Evolutionary conservation across 2,888 invertebrate species (phyloP).

Genomic region (Micoletzkya japonica): DNA sequence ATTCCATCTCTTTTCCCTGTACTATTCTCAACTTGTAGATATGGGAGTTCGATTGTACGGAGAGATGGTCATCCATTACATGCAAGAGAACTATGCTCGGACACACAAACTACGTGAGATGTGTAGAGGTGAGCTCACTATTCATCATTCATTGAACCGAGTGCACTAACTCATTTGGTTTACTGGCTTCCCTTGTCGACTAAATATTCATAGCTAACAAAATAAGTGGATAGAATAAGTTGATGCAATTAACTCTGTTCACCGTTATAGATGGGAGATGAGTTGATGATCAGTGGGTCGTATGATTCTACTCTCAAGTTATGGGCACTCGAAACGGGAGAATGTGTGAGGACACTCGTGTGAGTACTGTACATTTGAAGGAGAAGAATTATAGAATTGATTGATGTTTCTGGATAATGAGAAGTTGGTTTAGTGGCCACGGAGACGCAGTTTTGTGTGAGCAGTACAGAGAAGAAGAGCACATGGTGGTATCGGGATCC

Average conservation of each 20-base stretch:
- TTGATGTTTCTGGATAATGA: background rate
- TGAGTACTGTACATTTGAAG: conserved; percentile 37
- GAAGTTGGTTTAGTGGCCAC: conserved; percentile 67
- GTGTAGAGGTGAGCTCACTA: conserved; percentile 66
- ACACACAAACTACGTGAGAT: conserved; percentile 68
- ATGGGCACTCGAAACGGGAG: conserved; percentile 67
- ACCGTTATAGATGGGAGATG: conserved; percentile 61
- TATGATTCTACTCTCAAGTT: conserved; percentile 68
- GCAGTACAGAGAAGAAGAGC: conserved; percentile 65
- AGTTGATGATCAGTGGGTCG: conserved; percentile 68
- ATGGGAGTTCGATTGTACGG: conserved; percentile 67
- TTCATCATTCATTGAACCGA: too few relatives aligned
- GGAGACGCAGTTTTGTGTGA: conserved; percentile 68
- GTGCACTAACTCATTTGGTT: background rate
- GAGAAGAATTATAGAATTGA: too few relatives aligned
- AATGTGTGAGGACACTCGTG: conserved; percentile 66
- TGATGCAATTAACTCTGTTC: background rate
- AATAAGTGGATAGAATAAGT: background rate
- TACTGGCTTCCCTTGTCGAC: background rate
- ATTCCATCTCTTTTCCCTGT: too few relatives aligned
- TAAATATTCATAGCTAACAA: background rate
- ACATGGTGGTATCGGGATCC: conserved; percentile 66
- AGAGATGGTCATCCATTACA: conserved; percentile 68
- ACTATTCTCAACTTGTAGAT: conserved; percentile 54
- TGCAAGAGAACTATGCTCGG: conserved; percentile 70